Evolutionary conservation across 2,888 invertebrate species (phyloP), one percentile per base, ranked within the genome.

Genomic region (Erebia aethiops): DNA sequence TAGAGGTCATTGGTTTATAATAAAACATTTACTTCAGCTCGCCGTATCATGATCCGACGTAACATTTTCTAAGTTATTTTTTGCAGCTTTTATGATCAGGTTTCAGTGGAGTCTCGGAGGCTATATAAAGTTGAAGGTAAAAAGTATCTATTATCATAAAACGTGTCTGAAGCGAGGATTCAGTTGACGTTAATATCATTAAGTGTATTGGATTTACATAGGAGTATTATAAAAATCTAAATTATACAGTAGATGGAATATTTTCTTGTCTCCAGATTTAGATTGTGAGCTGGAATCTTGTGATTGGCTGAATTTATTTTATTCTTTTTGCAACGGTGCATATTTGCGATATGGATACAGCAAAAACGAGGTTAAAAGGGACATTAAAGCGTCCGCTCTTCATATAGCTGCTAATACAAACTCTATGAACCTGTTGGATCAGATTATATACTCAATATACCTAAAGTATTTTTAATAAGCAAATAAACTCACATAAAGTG

Each of bases 91-190:
- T 56, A 56, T 56, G 56, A 18, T 56, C 58, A 35, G 58, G 26
- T 58, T 21, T 13, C 58, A 26, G 26, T 49, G 58, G 26, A 26
- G 35, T 21, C 43, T 62, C n/a, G 58, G 26, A 26, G 35, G 26
- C 26, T 62, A 68, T 41, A 70, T 70, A 68, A 69, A 61, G 52
- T 41, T 52, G 60, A 69, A 46, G 52, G 57, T 72, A 71, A 69
- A 70, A 68, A 61, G 67, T 41, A 67, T 57, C 54, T 41, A 72
- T 72, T 63, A 70, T 67, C 72, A 65, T 72, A 70, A 72, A 72
- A 72, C 67, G 67, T 67, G 46, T 72, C 60, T 46, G 51, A 49
- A 63, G 60, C 46, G 49, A 43, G 49, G 52, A 58, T 35, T 26
- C 26, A 58, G 58, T 35, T 35, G 58, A 58, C 41, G 58, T 35